A percentile compares a stretch with the other conserved stretches of the same genome.
Conservation (phyloP, 2,797 vertebrate species). For the Enteromius anoplus region DNA sequence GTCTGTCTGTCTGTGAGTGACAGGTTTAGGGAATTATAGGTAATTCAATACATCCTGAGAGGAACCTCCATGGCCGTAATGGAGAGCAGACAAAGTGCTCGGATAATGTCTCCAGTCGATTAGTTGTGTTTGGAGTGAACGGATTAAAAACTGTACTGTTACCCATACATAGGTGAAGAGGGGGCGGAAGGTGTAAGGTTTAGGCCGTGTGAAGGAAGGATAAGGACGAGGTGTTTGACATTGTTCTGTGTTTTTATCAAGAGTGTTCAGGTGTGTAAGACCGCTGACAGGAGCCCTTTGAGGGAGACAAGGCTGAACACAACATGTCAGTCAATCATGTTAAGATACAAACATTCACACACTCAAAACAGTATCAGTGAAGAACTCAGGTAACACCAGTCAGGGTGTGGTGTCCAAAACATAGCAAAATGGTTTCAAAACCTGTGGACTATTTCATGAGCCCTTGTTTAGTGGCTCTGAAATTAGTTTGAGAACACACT, state of each 20-base stretch:
- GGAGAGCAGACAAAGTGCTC: constrained; percentile 63
- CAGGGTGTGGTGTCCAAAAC: not conserved
- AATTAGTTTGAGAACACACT: not conserved
- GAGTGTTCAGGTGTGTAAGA: constrained; percentile 35
- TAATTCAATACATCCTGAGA: constrained; percentile 66
- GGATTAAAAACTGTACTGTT: constrained; percentile 52
- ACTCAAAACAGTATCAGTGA: not conserved
- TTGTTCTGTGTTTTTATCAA: constrained; percentile 44
- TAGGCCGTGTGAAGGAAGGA: constrained; percentile 32
- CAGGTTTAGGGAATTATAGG: constrained; percentile 57
- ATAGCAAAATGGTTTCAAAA: not conserved
- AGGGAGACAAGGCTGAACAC: constrained; percentile 20
- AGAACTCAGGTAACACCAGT: not conserved
- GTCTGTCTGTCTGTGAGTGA: constrained; percentile 56
- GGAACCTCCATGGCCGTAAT: constrained; percentile 67
- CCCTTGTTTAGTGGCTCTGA: too few species aligned
- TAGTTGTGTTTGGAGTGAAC: constrained; percentile 37
- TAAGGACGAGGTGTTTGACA: constrained; percentile 21
- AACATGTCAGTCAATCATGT: constrained; percentile 25
- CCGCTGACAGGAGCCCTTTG: constrained; percentile 27
- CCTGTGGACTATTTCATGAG: too few species aligned
- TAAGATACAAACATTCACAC: constrained; percentile 28
- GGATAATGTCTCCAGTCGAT: constrained; percentile 40
- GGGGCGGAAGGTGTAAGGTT: constrained; percentile 35
- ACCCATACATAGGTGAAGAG: constrained; percentile 29